Evolutionary conservation across 2,888 invertebrate species (phyloP), one percentile per base, ranked within the genome.

Genomic region (Ornithoptera alexandrae): DNA sequence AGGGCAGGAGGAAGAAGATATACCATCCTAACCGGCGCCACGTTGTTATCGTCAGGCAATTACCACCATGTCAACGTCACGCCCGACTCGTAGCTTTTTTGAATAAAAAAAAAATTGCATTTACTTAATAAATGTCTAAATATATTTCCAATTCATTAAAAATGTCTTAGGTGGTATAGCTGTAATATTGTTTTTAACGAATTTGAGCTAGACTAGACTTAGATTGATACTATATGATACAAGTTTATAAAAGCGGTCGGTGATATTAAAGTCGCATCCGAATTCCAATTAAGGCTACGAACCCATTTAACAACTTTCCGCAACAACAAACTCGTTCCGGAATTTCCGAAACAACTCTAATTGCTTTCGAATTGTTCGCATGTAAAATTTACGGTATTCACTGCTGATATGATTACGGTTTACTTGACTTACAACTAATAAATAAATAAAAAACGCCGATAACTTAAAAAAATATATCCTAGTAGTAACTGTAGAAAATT

Each of bases 341-440:
- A 22, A 59, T 61, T 46, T 62, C 42, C 42, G 57, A 56, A 65
- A 62, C 62, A 61, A 57, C 42, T 58, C 30, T 30, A 67, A 62
- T 62, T 67, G 57, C 60, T 50, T 60, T 75, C 72, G 78, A 77
- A 77, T 79, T 77, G 78, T 66, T 66, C 72, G 70, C 65, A 50
- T 53, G 46, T 18, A 65, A 65, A 65, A 50, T 57, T n/a, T 42
- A 42, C 42, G 42, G 42, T 12, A 42, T 15, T 42, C 42, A 36
- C 4, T 5, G 4, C 10, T 12, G 42, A 42, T 42, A 42, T 42
- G 12, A 12, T 42, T 10, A 42, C 7, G 42, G 42, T 42, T 42
- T 42, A 10, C 12, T 2, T 10, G 12, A 12, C 42, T 42, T 42
- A 8, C 12, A 42, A 46, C 15, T 46, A 15, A 46, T 2, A 12